phyloP scores from a whole-genome alignment of 2,113 vertebrate genomes.

The Megaleporinus macrocephalus region DNA sequence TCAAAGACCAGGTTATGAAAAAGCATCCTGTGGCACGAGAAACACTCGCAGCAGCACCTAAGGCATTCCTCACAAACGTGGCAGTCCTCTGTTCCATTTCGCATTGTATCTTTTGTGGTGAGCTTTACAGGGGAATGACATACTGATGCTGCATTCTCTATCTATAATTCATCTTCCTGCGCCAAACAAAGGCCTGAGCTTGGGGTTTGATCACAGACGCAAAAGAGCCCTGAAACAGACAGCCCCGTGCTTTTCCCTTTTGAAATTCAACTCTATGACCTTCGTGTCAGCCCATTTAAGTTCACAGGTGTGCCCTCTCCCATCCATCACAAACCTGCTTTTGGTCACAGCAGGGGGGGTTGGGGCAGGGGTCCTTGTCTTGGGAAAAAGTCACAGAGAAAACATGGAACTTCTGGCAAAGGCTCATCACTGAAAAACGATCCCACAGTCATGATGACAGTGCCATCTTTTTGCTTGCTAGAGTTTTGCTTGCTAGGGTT shows the following conservation, averaged over 20 bases:
- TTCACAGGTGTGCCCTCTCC: slow-evolving; percentile 32
- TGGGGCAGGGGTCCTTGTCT: not conserved
- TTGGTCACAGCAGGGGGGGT: not conserved
- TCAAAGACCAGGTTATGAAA: no score
- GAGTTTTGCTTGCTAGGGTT: not conserved
- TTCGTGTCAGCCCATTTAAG: slow-evolving; percentile 8
- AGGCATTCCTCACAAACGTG: slow-evolving; percentile 34
- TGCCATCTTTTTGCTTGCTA: not conserved
- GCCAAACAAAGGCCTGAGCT: slow-evolving; percentile 18
- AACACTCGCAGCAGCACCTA: not conserved
- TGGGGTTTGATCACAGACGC: slow-evolving; percentile 13
- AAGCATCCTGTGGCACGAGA: not conserved
- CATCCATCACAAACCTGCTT: slow-evolving; percentile 31
- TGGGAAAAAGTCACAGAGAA: not conserved
- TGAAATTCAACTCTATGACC: slow-evolving; percentile 13
- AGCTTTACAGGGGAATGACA: slow-evolving; percentile 12
- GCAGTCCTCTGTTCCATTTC: slow-evolving; percentile 49
- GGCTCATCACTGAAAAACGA: not conserved
- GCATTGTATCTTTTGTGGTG: slow-evolving; percentile 37
- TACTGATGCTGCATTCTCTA: slow-evolving; percentile 25
- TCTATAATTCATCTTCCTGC: slow-evolving; percentile 47
- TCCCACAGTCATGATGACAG: not conserved
- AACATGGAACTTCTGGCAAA: not conserved
- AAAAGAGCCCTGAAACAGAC: not conserved
- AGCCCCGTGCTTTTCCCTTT: not conserved